Evolutionary conservation across 2,888 invertebrate genomes (phyloP).

Genomic region (Rapana venosa): DNA sequence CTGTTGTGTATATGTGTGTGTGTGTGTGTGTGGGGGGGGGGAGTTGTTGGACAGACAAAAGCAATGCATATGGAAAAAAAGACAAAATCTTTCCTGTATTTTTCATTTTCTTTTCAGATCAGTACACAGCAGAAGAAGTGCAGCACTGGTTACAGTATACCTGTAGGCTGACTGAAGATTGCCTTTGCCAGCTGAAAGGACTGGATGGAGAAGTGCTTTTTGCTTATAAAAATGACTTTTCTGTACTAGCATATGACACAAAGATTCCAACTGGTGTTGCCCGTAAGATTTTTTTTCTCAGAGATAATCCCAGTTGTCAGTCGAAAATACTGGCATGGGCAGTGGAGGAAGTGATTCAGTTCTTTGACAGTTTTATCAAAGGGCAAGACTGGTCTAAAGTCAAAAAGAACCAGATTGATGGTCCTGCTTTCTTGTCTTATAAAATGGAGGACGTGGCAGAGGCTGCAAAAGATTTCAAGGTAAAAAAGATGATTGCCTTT

Average conservation of each 20-base stretch:
- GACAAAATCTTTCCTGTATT: no score
- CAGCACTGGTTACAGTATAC: neutral
- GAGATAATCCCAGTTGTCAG: neutral
- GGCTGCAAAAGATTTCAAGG: neutral
- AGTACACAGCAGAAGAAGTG: neutral
- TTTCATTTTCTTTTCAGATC: neutral
- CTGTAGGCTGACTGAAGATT: neutral
- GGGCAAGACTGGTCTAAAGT: neutral
- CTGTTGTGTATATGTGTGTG: no score
- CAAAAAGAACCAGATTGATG: conserved; percentile 7
- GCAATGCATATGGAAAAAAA: no score
- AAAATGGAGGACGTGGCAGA: neutral
- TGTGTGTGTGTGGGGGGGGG: no score
- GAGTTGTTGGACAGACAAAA: no score
- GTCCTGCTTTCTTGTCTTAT: conserved; percentile 11
- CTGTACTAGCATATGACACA: neutral
- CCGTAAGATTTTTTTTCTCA: conserved; percentile 5
- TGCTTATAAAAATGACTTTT: neutral
- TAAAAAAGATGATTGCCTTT: neutral
- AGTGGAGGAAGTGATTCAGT: neutral
- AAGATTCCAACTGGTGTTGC: neutral
- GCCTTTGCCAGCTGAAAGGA: neutral
- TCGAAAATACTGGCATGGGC: neutral
- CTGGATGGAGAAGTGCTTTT: conserved; percentile 11
- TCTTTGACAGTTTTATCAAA: neutral